These are phyloP conservation scores for Oxycera nigricornis DNA, from an alignment of 2,888 invertebrate species.

Conservation along the genomic window DNA sequence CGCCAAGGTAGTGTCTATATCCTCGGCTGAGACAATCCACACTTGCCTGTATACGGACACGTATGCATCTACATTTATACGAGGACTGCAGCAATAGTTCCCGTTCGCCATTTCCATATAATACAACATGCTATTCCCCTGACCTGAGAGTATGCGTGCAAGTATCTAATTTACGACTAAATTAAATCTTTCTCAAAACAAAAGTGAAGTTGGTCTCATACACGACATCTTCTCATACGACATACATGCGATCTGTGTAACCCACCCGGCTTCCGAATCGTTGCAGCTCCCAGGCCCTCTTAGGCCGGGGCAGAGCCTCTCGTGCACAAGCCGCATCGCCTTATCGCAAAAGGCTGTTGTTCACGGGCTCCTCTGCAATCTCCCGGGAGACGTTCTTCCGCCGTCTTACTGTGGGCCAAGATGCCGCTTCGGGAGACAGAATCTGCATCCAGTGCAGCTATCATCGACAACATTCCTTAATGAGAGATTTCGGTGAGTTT, in stretches of 20 bases:
- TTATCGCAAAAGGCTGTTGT: constrained; percentile 27
- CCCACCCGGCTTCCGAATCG: constrained; percentile 37
- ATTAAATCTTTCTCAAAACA: constrained; percentile 46
- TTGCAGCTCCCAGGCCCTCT: constrained; percentile 2
- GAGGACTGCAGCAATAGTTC: background rate
- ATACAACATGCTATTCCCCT: constrained; percentile 26
- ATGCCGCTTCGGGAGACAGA: constrained; percentile 16
- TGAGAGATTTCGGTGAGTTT: constrained; percentile 39
- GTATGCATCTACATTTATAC: background rate
- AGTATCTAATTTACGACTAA: constrained; percentile 46
- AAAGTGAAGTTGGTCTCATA: constrained; percentile 45
- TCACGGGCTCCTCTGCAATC: constrained; percentile 24
- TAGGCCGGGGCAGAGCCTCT: background rate
- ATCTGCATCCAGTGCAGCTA: constrained; percentile 28
- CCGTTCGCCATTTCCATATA: constrained; percentile 34
- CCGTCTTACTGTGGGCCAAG: background rate
- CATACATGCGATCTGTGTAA: constrained; percentile 30
- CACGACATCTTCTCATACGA: constrained; percentile 42
- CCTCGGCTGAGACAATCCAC: background rate
- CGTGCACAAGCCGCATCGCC: background rate
- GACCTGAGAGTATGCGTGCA: constrained; percentile 39
- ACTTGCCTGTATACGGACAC: background rate
- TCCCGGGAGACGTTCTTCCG: constrained; percentile 29
- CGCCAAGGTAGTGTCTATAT: background rate
- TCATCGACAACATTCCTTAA: constrained; percentile 37